Percentiles rank a stretch among this genome's conserved stretches.
phyloP scores from a whole-genome alignment of 2,888 invertebrate species.

The Allygus modestus region DNA sequence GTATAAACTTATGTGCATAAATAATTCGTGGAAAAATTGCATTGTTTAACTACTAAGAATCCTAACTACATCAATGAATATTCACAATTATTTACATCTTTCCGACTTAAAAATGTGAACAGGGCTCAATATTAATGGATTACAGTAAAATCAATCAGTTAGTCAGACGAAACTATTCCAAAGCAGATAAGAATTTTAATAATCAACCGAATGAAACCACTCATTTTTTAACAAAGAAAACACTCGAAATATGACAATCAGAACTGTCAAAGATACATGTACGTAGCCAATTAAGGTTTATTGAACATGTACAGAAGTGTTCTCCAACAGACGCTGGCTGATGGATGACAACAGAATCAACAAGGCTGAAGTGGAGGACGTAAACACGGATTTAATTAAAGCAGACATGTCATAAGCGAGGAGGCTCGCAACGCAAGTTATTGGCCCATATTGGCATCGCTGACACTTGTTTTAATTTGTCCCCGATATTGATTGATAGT shows the following conservation, averaged over 20 bases:
- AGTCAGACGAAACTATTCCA: no score
- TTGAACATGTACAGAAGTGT: slow-evolving; percentile 5
- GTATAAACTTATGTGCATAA: no score
- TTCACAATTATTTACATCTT: no score
- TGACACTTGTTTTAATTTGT: slow-evolving; percentile 58
- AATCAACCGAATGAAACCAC: not conserved
- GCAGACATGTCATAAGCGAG: slow-evolving; percentile 45
- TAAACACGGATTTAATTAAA: slow-evolving; percentile 55
- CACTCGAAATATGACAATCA: slow-evolving; percentile 19
- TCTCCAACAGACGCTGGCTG: not conserved
- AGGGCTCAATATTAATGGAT: no score
- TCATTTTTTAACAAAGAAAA: not conserved
- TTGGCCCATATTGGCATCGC: slow-evolving; percentile 3
- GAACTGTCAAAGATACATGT: not conserved
- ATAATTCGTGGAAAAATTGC: no score
- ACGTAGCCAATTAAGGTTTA: slow-evolving; percentile 16
- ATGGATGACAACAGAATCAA: slow-evolving; percentile 31
- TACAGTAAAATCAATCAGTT: no score
- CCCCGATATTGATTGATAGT: slow-evolving; percentile 46
- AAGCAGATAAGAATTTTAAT: no score
- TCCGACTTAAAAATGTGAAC: no score
- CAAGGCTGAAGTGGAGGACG: slow-evolving; percentile 2
- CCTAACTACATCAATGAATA: no score
- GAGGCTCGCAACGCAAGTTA: not conserved
- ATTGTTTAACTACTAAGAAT: no score